Evolutionary conservation across 2,797 vertebrate genomes (phyloP).

Genomic region (Borostomias antarcticus): DNA sequence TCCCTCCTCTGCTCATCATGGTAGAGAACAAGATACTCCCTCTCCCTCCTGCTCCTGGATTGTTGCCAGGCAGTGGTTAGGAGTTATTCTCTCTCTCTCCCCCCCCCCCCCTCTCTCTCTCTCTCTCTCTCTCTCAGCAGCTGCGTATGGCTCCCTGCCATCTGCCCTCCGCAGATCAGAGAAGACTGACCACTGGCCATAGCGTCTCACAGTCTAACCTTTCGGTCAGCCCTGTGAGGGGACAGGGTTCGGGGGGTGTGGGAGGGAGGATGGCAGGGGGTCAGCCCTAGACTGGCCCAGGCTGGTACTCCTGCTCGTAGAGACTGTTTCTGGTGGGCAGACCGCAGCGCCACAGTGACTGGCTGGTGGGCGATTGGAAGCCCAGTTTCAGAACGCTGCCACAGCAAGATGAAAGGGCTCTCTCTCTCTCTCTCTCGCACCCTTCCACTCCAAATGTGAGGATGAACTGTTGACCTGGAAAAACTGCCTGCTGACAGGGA

Average conservation of each 20-base stretch:
- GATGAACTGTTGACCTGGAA: slow-evolving; percentile 59
- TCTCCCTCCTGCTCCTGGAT: background rate
- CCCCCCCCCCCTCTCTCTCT: too few species aligned
- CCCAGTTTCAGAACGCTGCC: slow-evolving; percentile 22
- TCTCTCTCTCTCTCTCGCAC: slow-evolving; percentile 3
- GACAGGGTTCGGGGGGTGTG: background rate
- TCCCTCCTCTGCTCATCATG: background rate
- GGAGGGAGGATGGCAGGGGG: background rate
- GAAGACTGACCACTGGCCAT: too few species aligned
- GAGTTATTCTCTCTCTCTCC: background rate
- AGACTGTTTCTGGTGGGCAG: slow-evolving; percentile 34
- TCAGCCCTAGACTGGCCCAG: background rate
- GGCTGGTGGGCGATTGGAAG: slow-evolving; percentile 6
- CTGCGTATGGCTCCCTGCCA: too few species aligned
- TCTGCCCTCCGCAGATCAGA: background rate
- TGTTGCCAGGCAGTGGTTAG: slow-evolving; percentile 10
- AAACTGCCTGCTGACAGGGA: slow-evolving; percentile 52
- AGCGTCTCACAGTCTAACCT: background rate
- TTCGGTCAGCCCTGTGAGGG: background rate
- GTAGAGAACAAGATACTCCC: background rate
- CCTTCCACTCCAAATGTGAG: background rate
- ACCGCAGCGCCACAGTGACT: too few species aligned
- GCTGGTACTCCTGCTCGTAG: background rate
- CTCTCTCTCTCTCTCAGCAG: too few species aligned
- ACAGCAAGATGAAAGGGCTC: background rate